Base-by-base conservation (phyloP, 2,113 vertebrate genomes). In the Tyto alba region DNA sequence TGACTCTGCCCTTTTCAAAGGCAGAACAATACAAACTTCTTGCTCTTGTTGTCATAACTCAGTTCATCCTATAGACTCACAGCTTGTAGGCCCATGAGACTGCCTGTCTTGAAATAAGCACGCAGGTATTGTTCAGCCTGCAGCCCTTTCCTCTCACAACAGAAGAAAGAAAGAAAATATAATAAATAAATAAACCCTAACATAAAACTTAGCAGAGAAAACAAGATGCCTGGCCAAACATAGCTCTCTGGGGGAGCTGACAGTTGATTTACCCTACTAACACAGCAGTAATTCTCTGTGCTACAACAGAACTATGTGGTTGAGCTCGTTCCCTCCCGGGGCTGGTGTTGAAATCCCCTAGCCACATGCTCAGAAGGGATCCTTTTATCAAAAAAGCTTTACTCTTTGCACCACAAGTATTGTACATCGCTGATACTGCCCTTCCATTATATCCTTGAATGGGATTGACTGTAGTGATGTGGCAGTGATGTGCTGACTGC, bases 361-460 rank as follows among this genome's bases (percentile, higher is more conserved):
- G 56, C 30, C 69, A 77, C 40, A 10, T 25, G 20, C 14, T 86
- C 12, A 27, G 26, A 57, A 62, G 36, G 67, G 66, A 85, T 77
- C 20, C 43, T 88, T 92, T 79, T 52, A 52, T 68, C n/a, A 38
- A 67, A 81, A 57, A 89, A 40, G 15, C 14, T 94, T 88, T 85
- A 63, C 21, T 75, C 43, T 76, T 96, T 84, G 36, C 57, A 74
- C 17, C 30, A 6, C n/a, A 45, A 63, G 30, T 50, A 22, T 25
- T 43, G 41, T 22, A 32, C 0, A 0, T 34, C 48, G n/a, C 45
- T 85, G 74, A 30, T 55, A 12, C 4, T n/a, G 27, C 27, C 53
- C n/a, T 81, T 85, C 71, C 11, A 14, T 25, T 38, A 34, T 4
- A 69, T 29, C 10, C 67, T 55, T 62, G 15, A 63, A 15, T 4